Evolutionary conservation across 1,140 invertebrate genomes (phyloP).

Genomic region (Anoplophora glabripennis): DNA sequence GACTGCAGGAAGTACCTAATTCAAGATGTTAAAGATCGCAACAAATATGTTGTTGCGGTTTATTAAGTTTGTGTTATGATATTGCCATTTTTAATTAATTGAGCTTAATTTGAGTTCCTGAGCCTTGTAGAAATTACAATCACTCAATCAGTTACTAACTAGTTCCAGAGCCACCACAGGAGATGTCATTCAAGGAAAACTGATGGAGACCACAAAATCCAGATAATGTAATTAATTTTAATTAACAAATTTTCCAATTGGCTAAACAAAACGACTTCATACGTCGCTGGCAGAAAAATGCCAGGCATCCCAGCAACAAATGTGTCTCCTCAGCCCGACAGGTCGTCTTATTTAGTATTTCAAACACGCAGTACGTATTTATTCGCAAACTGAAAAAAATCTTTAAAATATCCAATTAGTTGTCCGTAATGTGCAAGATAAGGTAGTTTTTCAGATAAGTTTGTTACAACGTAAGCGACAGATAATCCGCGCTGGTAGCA

Average conservation of each 20-base stretch:
- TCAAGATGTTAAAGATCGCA: too few relatives aligned
- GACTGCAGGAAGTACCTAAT: too few relatives aligned
- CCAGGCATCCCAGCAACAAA: slow-evolving; percentile 20
- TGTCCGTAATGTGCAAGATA: slow-evolving; percentile 44
- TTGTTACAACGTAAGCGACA: slow-evolving; percentile 33
- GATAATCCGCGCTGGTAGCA: slow-evolving; percentile 35
- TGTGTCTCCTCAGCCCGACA: slow-evolving; percentile 24
- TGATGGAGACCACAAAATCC: neutral
- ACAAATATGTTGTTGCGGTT: too few relatives aligned
- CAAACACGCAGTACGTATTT: slow-evolving; percentile 40
- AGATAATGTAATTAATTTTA: slow-evolving; percentile 1
- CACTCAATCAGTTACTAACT: too few relatives aligned
- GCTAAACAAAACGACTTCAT: slow-evolving; percentile 16
- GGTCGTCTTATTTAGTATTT: slow-evolving; percentile 36
- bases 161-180: too few relatives aligned
- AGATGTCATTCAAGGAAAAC: neutral
- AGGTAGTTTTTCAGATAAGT: slow-evolving; percentile 40
- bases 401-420: slow-evolving; percentile 45
- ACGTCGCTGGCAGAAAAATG: slow-evolving; percentile 20
- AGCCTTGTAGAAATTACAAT: too few relatives aligned
- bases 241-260: slow-evolving; percentile 4
- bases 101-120: too few relatives aligned
- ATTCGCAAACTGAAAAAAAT: slow-evolving; percentile 42
- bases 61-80: too few relatives aligned
- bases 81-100: too few relatives aligned